Evolutionary conservation across 2,113 vertebrate species (phyloP), one percentile per base, ranked within the genome.

Genomic region (Syngnathus floridae): DNA sequence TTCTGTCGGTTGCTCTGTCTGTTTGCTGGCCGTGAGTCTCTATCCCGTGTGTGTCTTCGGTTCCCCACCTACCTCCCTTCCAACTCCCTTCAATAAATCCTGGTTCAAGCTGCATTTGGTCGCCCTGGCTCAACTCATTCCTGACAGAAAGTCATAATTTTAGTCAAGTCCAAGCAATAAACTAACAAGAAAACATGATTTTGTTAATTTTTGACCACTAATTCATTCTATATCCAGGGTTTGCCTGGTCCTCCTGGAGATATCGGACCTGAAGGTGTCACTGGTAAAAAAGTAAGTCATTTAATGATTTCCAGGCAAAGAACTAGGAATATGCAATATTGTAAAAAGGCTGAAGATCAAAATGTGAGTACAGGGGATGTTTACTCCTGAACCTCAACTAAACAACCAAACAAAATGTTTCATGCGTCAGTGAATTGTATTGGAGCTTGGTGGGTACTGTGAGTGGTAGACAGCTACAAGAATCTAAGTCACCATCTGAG

Each of bases 221-320:
- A 19, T 14, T 45, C 56, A 0, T 63, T 71, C 38, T 76, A 74
- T 38, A n/a, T 67, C n/a, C 56, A 96, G 94, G 94, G 94, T 76
- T 75, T 87, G 8, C 82, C 91, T 70, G 94, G 94, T 43, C 88
- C 90, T 21, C 67, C 83, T 56, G 94, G 94, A 69, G 93, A 95
- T 65, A 73, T 82, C 19, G 94, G 94, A n/a, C 83, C 89, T 62
- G 92, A 93, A 83, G 94, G 94, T 35, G 52, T 75, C 10, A 87
- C 91, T 67, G 94, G 94, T 69, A 86, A 81, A 87, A 96, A 95
- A 88, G 94, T 92, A 69, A 84, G 89, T 80, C 8, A 5, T 43
- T 21, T 26, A 12, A n/a, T 21, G 2, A n/a, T 51, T 21, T 51
- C n/a, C 19, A 51, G 48, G 48, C 48, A 51, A 21, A 14, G 14